A percentile compares a stretch with the other conserved stretches of the same genome.
phyloP scores from a whole-genome alignment of 2,113 vertebrate species.

The Nyctereutes procyonoides region DNA sequence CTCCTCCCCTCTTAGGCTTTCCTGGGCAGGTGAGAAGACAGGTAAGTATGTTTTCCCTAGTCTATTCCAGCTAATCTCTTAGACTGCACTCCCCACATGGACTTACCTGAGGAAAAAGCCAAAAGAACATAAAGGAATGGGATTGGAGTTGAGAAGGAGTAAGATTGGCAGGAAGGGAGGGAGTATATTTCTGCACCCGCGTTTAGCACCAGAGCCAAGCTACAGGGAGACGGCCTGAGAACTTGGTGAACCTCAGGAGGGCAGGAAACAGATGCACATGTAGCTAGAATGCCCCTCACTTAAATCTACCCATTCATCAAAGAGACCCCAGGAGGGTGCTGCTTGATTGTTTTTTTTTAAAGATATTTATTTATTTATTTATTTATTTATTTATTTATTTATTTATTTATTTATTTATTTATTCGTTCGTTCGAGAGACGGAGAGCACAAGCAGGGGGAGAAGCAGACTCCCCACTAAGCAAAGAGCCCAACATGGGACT shows the following conservation, averaged over 20 bases:
- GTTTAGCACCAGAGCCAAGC: neutral
- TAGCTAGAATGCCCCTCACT: neutral
- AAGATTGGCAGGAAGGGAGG: neutral
- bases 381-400: no score
- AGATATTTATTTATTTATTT: no score
- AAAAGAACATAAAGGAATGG: neutral
- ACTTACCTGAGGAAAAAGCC: neutral
- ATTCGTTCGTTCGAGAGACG: no score
- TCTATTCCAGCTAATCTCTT: neutral
- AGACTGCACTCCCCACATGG: neutral
- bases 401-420: rapidly evolving
- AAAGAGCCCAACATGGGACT: no score
- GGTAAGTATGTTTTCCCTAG: neutral
- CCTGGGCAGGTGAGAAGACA: neutral
- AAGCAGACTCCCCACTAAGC: no score
- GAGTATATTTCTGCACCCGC: rapidly evolving
- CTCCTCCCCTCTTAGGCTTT: neutral
- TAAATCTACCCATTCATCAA: neutral
- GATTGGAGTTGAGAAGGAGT: neutral
- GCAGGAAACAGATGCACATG: neutral
- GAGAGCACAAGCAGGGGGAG: no score
- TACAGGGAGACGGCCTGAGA: neutral
- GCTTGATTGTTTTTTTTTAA: neutral
- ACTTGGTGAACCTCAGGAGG: neutral
- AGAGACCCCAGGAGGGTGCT: neutral